phyloP scores from a whole-genome alignment of 2,888 invertebrate species.

The Campoplex capitator region DNA sequence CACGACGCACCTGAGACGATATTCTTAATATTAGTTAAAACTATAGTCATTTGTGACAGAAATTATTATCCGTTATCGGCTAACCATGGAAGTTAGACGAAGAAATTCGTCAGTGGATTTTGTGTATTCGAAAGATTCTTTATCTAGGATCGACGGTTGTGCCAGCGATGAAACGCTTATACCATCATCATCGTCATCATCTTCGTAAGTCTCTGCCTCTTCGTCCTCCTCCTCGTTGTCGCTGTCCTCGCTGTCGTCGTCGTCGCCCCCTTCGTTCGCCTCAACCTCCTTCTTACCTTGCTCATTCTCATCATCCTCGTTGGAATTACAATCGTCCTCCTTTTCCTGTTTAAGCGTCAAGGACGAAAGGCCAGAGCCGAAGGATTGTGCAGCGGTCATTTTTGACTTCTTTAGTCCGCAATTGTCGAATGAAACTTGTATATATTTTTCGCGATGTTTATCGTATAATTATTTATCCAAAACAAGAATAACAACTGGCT shows the following conservation, averaged over 20 bases:
- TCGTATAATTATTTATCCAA: not conserved
- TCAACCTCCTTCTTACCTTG: not conserved
- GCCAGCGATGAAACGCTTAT: slow-evolving; percentile 72
- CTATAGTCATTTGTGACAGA: not conserved
- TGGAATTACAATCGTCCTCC: slow-evolving; percentile 59
- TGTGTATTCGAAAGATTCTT: slow-evolving; percentile 67
- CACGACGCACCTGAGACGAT: slow-evolving; percentile 75
- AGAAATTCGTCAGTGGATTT: slow-evolving; percentile 76
- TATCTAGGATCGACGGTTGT: slow-evolving; percentile 75
- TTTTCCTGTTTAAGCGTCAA: slow-evolving; percentile 68
- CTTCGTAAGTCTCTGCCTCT: slow-evolving; percentile 54
- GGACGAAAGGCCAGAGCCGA: slow-evolving; percentile 75
- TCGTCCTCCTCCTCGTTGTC: slow-evolving; percentile 65
- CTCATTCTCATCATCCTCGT: slow-evolving; percentile 65
- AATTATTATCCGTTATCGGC: slow-evolving; percentile 23
- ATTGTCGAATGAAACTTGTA: not conserved
- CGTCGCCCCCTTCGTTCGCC: too few species aligned
- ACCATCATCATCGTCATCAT: slow-evolving; percentile 72
- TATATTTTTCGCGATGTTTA: not conserved
- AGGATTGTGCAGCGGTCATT: slow-evolving; percentile 72
- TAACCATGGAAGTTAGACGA: slow-evolving; percentile 78
- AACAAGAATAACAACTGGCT: not conserved
- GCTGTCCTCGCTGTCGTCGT: slow-evolving; percentile 71
- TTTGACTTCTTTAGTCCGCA: not conserved
- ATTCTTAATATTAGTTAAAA: not conserved